A percentile compares a stretch with the other conserved stretches of the same genome.
Evolutionary conservation across 2,888 invertebrate genomes (phyloP).

Genomic region (Aproaerema taeniolella): DNA sequence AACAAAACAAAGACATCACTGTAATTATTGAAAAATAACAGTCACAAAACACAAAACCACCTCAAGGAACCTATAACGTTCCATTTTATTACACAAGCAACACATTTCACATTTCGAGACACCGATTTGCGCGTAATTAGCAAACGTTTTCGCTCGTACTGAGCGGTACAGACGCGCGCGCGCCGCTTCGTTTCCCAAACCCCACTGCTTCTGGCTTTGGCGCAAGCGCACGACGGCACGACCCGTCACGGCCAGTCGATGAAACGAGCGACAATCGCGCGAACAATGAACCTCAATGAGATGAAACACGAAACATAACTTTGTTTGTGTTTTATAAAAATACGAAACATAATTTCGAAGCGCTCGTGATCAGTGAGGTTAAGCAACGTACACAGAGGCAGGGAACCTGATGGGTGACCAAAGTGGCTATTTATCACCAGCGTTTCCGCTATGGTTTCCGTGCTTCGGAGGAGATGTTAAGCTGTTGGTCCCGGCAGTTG

Average conservation of each 20-base stretch:
- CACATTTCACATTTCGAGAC: slow-evolving; percentile 15
- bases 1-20: slow-evolving; percentile 4
- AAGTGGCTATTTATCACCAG: no score
- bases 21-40: slow-evolving; percentile 16
- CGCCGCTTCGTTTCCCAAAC: slow-evolving; percentile 57
- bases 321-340: slow-evolving; percentile 6
- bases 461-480: no score
- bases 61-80: slow-evolving; percentile 23
- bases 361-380: no score
- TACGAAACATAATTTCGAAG: no score
- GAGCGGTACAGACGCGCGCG: slow-evolving; percentile 50
- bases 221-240: slow-evolving; percentile 29
- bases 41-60: slow-evolving; percentile 70
- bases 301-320: slow-evolving; percentile 38
- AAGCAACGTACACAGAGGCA: no score
- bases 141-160: slow-evolving; percentile 26
- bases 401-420: no score
- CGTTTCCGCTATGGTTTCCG: no score
- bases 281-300: slow-evolving; percentile 45
- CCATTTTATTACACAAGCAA: slow-evolving; percentile 6
- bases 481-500: no score
- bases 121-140: slow-evolving; percentile 16
- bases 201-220: slow-evolving; percentile 43
- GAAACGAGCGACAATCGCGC: slow-evolving; percentile 26
- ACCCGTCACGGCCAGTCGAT: slow-evolving; percentile 25